phyloP scores from a whole-genome alignment of 2,113 vertebrate genomes.

The Nesogale talazaci region DNA sequence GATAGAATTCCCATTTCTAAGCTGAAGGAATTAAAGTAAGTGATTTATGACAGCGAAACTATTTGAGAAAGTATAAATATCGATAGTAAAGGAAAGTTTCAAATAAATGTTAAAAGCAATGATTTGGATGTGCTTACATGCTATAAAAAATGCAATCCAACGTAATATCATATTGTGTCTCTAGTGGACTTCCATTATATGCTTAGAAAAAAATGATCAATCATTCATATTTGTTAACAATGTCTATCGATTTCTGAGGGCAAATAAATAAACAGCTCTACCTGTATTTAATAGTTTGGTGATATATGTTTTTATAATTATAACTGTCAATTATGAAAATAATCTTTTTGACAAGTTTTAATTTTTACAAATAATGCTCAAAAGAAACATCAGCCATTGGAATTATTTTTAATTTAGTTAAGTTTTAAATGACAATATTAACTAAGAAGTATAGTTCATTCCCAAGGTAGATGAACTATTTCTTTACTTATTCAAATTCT shows the following conservation, averaged over 20 bases:
- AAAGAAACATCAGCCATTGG: constrained; percentile 16
- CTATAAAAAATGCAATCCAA: not conserved
- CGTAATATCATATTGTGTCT: not conserved
- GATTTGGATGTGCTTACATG: not conserved
- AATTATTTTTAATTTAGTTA: not conserved
- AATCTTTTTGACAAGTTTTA: not conserved
- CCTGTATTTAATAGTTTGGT: not conserved
- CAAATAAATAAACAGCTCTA: not conserved
- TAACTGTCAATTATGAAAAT: not conserved
- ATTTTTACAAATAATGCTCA: not conserved
- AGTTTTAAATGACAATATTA: not conserved
- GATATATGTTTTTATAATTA: not conserved
- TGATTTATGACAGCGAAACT: constrained; percentile 62
- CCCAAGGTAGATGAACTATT: not conserved
- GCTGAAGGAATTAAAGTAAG: constrained; percentile 79
- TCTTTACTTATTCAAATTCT: not conserved
- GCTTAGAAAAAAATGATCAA: not conserved
- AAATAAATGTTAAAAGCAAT: not conserved
- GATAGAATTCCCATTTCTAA: constrained; percentile 74
- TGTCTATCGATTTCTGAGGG: not conserved
- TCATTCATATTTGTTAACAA: not conserved
- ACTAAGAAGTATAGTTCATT: not conserved
- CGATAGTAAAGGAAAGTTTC: constrained; percentile 45
- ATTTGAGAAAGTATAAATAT: constrained; percentile 56
- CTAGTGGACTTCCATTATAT: not conserved